Base-by-base conservation (phyloP, 1,140 invertebrate species). In the Drosophila seguyi region DNA sequence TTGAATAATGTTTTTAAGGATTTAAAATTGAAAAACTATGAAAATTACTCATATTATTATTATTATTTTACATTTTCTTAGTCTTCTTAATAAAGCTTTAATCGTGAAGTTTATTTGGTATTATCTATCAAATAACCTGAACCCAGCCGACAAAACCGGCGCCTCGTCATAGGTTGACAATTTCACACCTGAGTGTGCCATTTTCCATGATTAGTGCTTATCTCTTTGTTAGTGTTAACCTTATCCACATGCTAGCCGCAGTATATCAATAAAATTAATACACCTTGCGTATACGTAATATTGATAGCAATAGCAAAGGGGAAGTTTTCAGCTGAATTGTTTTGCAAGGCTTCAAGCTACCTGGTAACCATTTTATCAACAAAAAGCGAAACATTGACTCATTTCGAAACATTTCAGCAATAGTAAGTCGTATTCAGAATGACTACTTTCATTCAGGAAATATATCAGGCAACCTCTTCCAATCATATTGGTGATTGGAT, bases 161-260 rank as follows among this genome's bases (percentile, higher is more conserved):
- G 14, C 6, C 27, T 29, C 18, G 13, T 18, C 29, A 66, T 14
- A 34, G 38, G 3, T 18, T 29, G 14, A 13, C 8, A 45, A 29
- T 62, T 45, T 45, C 10, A 22, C 41, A 62, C 57, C 56, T 45
- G 39, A 5, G 38, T 13, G 1, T 16, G 14, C 1, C 5, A 14
- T 10, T 6, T 27, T 31, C 8, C 16, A 34, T 29, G 34, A 41
- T 25, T 36, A 52, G n/a, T 25, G 14, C 34, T 61, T 72, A 69
- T 61, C 58, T 62, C 1, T 11, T 2, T 4, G 7, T 36, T 25
- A 18, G 22, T 39, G 10, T n/a, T 7, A 10, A 22, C 10, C 42
- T 50, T 48, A 58, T 72, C 65, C 29, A 62, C 73, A 48, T 62
- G 41, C 38, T 18, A 38, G 20, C 7, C 18, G 11, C n/a, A 18